Percentiles rank a stretch among this genome's conserved stretches.
Conservation (phyloP, 2,888 invertebrate species). For the Helobdella robusta region DNA sequence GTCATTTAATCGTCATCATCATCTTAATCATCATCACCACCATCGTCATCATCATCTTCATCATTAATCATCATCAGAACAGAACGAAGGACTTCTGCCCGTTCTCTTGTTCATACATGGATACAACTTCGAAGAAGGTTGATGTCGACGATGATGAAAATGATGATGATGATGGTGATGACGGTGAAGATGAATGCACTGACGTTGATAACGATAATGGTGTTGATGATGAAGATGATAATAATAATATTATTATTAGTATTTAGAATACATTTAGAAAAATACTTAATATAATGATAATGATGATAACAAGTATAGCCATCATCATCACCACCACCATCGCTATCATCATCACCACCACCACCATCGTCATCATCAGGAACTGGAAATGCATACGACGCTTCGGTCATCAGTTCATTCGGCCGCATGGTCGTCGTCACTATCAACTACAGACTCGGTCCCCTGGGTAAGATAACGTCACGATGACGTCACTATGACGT, state of each 20-base stretch:
- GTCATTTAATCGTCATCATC: neutral
- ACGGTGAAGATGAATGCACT: neutral
- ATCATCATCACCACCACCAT: neutral
- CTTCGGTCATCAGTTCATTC: constrained; percentile 82
- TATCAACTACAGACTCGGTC: constrained; percentile 87
- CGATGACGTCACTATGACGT: neutral
- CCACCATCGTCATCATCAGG: neutral
- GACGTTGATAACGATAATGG: neutral
- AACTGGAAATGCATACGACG: constrained; percentile 66
- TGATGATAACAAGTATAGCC: neutral
- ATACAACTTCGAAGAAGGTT: constrained; percentile 87
- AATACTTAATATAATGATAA: neutral
- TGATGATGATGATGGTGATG: neutral
- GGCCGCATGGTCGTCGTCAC: constrained; percentile 85
- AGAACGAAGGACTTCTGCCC: constrained; percentile 50
- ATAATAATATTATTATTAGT: neutral
- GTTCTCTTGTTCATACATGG: constrained; percentile 85
- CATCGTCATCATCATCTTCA: neutral
- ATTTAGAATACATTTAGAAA: neutral
- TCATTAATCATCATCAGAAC: neutral
- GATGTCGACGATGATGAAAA: neutral
- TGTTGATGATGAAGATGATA: no score
- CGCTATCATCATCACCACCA: neutral
- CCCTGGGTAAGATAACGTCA: constrained; percentile 57
- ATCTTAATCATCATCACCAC: neutral